Evolutionary conservation across 2,113 vertebrate genomes (phyloP), one percentile per base, ranked within the genome.

Genomic region (Mola mola): DNA sequence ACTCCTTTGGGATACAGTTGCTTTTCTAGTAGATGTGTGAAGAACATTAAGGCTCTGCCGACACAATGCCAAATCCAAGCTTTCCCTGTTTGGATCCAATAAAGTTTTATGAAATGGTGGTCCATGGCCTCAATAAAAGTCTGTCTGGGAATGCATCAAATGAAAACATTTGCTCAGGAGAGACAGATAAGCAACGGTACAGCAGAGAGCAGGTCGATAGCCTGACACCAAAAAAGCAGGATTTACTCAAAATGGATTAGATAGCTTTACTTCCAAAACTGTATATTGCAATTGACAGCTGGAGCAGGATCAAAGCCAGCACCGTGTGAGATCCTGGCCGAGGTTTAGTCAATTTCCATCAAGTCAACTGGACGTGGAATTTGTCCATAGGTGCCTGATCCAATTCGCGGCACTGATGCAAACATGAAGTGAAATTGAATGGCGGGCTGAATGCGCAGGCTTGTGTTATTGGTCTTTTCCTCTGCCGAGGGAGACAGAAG

Each of bases 271-370:
- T 65, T 75, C 64, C 63, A 71, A n/a, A 70, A 82, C 83, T 66
- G 66, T 76, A 80, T 76, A 86, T 83, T 77, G 75, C 65, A 72
- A 82, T 80, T 79, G 86, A 86, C 83, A 86, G 66, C 49, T 38
- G 62, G 40, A 60, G 66, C 51, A 11, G 79, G 67, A 82, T 82
- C 80, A 81, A 76, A 81, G 61, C 40, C 47, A 7, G 56, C 73
- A 12, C 43, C 1, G 62, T n/a, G 57, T 37, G 51, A 67, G 67
- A 83, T 83, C 75, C 64, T 21, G 57, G 59, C 53, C 15, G 15
- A 74, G 80, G 64, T 81, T 85, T 63, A 71, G 75, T 87, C 87
- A 85, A 88, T 90, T 86, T 69, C 80, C 77, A 83, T 88, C 86
- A 85, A 86, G 80, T 86, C 81, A 71, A 77, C 80, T 47, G 78